These are phyloP conservation scores for Mesoligia furuncula DNA, from an alignment of 2,888 invertebrate genomes.

Conservation along the genomic window DNA sequence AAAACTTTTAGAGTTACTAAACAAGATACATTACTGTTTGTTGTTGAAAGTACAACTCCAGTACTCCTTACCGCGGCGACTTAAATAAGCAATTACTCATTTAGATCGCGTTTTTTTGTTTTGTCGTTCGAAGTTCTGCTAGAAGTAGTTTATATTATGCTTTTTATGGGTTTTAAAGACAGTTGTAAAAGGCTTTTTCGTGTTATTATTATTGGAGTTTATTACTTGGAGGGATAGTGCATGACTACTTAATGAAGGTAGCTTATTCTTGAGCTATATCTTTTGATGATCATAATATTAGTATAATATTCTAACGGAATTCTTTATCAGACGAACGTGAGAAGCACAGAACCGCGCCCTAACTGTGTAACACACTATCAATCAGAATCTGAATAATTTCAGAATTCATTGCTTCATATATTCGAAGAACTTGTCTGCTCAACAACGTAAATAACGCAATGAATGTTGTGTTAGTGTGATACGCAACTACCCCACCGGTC, in stretches of 20 bases:
- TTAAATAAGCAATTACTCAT: conserved; percentile 67
- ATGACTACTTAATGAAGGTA: not conserved
- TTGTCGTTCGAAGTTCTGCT: conserved; percentile 27
- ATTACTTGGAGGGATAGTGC: not conserved
- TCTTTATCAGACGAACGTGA: no score
- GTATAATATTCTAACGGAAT: no score
- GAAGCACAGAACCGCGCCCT: no score
- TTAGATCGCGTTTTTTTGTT: conserved; percentile 55
- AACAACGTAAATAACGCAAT: no score
- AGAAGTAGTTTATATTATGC: conserved; percentile 31
- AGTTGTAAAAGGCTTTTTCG: conserved; percentile 7
- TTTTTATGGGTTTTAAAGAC: conserved; percentile 41
- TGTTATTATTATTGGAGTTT: conserved; percentile 8
- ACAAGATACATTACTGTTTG: conserved; percentile 76
- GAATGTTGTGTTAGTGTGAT: no score
- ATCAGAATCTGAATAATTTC: no score
- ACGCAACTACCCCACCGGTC: no score
- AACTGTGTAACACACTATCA: no score
- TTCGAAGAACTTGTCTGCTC: no score
- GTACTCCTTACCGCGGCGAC: conserved; percentile 49
- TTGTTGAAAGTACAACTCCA: conserved; percentile 50
- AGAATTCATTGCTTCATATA: no score
- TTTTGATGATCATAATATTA: not conserved
- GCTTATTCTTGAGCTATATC: not conserved
- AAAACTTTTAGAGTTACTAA: conserved; percentile 75